phyloP scores from a whole-genome alignment of 2,797 vertebrate species.

The Mormyrops boulengeri region DNA sequence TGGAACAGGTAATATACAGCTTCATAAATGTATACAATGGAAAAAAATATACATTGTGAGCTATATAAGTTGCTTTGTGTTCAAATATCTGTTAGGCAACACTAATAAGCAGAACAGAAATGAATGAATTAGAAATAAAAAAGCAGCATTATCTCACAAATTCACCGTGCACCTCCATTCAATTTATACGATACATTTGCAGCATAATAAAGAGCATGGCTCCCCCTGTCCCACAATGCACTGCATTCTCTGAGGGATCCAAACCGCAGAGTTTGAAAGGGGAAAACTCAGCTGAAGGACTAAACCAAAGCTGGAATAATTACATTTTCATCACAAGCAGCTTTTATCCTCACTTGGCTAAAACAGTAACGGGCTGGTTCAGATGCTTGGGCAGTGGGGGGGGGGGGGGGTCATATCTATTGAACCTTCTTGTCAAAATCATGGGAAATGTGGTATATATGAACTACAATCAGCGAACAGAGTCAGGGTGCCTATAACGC shows the following conservation, averaged over 20 bases:
- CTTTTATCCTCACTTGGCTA: constrained; percentile 26
- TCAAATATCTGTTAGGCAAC: background rate
- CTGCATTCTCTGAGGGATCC: background rate
- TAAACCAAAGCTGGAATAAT: constrained; percentile 11
- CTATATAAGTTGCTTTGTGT: background rate
- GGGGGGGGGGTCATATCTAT: background rate
- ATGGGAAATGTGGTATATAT: background rate
- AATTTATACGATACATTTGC: background rate
- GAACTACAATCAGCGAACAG: background rate
- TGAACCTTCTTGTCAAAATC: background rate
- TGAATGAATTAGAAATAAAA: background rate
- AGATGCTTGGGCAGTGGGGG: background rate
- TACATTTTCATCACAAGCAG: constrained; percentile 15
- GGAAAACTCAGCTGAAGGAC: background rate
- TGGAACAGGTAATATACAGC: background rate
- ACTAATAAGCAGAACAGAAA: background rate
- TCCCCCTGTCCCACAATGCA: background rate
- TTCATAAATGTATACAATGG: background rate
- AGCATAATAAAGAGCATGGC: background rate
- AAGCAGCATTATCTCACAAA: background rate
- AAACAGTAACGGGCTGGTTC: background rate
- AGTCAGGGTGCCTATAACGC: background rate
- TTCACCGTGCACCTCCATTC: background rate
- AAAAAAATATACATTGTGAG: background rate
- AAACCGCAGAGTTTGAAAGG: background rate